Percentiles rank a stretch among this genome's conserved stretches.
Evolutionary conservation across 1,140 invertebrate species (phyloP).

Genomic region (Macrobrachium rosenbergii): DNA sequence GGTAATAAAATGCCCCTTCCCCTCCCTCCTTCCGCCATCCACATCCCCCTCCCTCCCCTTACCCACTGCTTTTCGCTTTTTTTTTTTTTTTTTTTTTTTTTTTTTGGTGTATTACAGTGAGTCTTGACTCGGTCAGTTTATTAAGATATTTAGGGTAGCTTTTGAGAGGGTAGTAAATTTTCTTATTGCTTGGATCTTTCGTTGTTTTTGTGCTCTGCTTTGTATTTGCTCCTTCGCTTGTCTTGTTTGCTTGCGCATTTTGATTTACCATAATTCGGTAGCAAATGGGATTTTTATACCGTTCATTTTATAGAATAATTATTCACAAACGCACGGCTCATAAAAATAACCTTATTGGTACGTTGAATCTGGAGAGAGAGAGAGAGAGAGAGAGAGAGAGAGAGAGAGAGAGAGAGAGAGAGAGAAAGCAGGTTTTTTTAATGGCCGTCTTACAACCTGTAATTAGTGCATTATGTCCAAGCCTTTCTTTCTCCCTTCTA

Average conservation of each 20-base stretch:
- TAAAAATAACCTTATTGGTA: not conserved
- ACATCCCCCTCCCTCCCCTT: not conserved
- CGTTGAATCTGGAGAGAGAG: not conserved
- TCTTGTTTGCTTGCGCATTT: too few relatives aligned
- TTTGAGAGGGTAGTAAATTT: not conserved
- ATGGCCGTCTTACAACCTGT: too few relatives aligned
- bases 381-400: not conserved
- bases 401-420: not conserved
- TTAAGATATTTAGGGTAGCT: not conserved
- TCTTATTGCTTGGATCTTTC: too few relatives aligned
- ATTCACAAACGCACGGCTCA: too few relatives aligned
- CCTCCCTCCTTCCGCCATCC: conserved; percentile 2
- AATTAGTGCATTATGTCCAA: too few relatives aligned
- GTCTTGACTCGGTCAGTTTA: not conserved
- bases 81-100: not conserved
- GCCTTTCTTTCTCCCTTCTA: too few relatives aligned
- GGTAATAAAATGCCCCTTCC: conserved; percentile 7
- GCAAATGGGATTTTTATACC: too few relatives aligned
- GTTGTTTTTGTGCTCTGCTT: too few relatives aligned
- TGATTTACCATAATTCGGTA: too few relatives aligned
- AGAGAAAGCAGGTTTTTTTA: not conserved
- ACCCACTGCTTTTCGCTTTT: not conserved
- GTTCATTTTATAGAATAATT: too few relatives aligned
- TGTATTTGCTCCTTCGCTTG: too few relatives aligned
- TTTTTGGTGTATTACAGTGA: not conserved